These are phyloP conservation scores for Schizotus pectinicornis DNA, from an alignment of 2,888 invertebrate genomes.

Conservation along the genomic window DNA sequence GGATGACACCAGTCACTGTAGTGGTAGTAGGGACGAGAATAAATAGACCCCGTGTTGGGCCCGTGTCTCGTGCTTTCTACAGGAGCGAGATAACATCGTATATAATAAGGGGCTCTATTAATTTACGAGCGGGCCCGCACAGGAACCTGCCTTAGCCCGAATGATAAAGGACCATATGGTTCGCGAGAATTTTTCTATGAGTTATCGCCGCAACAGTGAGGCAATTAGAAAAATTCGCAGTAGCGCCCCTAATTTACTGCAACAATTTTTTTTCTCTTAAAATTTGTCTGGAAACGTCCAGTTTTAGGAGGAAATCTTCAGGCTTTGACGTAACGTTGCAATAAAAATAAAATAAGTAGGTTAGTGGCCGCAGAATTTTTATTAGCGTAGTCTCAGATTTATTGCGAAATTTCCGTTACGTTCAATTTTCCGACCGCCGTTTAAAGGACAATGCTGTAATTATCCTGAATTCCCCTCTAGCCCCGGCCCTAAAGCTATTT, in stretches of 20 bases:
- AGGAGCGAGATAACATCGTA: slow-evolving; percentile 28
- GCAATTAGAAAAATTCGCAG: slow-evolving; percentile 18
- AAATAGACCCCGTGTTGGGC: slow-evolving; percentile 22
- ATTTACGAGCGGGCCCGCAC: slow-evolving; percentile 27
- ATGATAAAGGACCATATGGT: slow-evolving; percentile 23
- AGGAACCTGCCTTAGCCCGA: slow-evolving; percentile 18
- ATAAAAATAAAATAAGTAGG: not conserved
- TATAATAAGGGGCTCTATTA: slow-evolving; percentile 26
- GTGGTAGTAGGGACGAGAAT: slow-evolving; percentile 20
- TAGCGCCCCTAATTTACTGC: slow-evolving; percentile 17
- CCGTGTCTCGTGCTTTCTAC: slow-evolving; percentile 28
- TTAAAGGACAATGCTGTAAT: too few relatives aligned
- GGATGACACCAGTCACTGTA: slow-evolving; percentile 21
- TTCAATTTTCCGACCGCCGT: not conserved
- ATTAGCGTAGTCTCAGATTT: not conserved
- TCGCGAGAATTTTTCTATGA: slow-evolving; percentile 6
- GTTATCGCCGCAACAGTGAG: slow-evolving; percentile 15
- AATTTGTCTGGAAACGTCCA: too few relatives aligned
- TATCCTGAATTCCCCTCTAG: too few relatives aligned
- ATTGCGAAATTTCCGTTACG: slow-evolving; percentile 3
- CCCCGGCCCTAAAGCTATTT: too few relatives aligned
- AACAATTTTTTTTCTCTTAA: slow-evolving; percentile 11
- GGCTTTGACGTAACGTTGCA: too few relatives aligned
- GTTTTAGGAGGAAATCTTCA: slow-evolving; percentile 7
- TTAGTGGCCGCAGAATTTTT: not conserved